Conservation (phyloP, 2,113 vertebrate genomes). For the Rhabdornis inornatus region DNA sequence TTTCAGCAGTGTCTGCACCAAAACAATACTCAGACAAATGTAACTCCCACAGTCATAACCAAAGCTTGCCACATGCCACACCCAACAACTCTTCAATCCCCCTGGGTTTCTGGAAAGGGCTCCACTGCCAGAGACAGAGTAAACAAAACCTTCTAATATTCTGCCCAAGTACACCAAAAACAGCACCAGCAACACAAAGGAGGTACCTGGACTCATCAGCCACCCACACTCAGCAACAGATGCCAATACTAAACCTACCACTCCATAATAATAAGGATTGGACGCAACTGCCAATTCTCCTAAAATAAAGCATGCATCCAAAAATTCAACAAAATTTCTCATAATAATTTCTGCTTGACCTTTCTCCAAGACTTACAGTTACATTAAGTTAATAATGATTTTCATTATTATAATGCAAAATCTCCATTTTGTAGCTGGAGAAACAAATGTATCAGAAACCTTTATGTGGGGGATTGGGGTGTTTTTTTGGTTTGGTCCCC, state of each 20-base stretch:
- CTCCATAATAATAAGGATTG: background rate
- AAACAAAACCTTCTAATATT: background rate
- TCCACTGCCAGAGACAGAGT: background rate
- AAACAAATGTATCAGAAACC: background rate
- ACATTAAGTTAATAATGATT: background rate
- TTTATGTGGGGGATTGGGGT: background rate
- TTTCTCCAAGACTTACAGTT: background rate
- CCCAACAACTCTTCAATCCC: too few relatives aligned
- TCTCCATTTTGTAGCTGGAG: background rate
- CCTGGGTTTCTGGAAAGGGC: background rate
- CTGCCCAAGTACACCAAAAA: background rate
- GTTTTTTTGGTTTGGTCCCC: rapidly evolving
- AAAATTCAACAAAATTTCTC: background rate
- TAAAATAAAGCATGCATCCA: background rate
- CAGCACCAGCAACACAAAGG: background rate
- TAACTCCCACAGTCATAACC: background rate
- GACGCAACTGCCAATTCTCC: background rate
- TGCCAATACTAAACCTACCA: background rate
- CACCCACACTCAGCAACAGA: background rate
- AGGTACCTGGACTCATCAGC: background rate
- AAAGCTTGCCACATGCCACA: rapidly evolving
- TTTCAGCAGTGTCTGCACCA: background rate
- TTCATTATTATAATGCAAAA: background rate
- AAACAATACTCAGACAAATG: background rate
- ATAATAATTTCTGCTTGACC: background rate